Base-by-base conservation (phyloP, 2,113 vertebrate species). In the Rhinolophus ferrumequinum region DNA sequence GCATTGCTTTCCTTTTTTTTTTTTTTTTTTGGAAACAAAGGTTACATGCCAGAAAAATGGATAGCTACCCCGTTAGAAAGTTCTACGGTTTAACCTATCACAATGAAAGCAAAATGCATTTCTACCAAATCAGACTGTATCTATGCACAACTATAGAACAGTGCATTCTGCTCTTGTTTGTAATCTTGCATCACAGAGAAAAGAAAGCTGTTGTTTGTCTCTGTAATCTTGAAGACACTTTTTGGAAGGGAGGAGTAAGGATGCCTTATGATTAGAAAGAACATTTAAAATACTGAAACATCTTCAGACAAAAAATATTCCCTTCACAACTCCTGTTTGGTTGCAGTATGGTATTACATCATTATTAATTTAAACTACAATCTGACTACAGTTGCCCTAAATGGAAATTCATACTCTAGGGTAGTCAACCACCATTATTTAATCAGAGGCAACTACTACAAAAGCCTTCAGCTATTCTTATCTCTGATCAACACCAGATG, bases 261-360 rank as follows among this genome's bases (percentile, higher is more conserved):
- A 60, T 30, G 19, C 14, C 15, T 15, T n/a, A 11, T 33, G 52
- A 75, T 83, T 76, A 92, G n/a, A 93, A 75, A 93, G 54, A 95
- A 81, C 38, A 82, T 66, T 75, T 58, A 81, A 92, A 93, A 73
- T 90, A 94, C 58, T 82, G 70, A 89, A 93, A 75, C 11, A 62
- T 38, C 38, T 58, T 75, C 21, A 13, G 13, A 10, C 44, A 90
- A 77, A 86, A 26, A 56, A 26, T 24, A 35, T 44, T 88, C 33
- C 12, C 52, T 54, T 50, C 19, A 28, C 70, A 92, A 54, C 30
- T 44, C 22, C 35, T 73, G 24, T 64, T 54, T 81, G 22, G 19
- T 52, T 92, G 64, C 79, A 82, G 16, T 15, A 86, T 30, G 38
- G 14, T 67, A 47, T 28, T 82, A 33, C 33, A 56, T 26, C n/a